phyloP scores from a whole-genome alignment of 2,888 invertebrate genomes.

The Sminthurinus aureus region DNA sequence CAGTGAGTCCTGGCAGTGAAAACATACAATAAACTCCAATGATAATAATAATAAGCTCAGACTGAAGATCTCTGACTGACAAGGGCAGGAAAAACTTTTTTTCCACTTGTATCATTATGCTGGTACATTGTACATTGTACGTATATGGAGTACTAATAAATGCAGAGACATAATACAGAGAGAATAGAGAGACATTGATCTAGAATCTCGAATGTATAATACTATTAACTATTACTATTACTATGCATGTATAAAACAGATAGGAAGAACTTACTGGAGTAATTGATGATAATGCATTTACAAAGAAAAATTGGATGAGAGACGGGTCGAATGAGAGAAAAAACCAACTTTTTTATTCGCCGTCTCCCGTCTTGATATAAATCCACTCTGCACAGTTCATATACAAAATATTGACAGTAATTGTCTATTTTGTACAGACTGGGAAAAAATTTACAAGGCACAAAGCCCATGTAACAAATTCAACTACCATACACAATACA shows the following conservation, averaged over 20 bases:
- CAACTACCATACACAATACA: too few relatives aligned
- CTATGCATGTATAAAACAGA: neutral
- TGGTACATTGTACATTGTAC: too few relatives aligned
- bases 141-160: too few relatives aligned
- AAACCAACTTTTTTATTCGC: neutral
- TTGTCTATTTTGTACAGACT: slow-evolving; percentile 15
- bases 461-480: too few relatives aligned
- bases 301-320: neutral
- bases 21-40: too few relatives aligned
- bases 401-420: slow-evolving; percentile 12
- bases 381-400: slow-evolving; percentile 7
- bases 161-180: neutral
- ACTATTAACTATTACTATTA: too few relatives aligned
- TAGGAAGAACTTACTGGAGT: neutral
- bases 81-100: too few relatives aligned
- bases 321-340: neutral
- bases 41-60: too few relatives aligned
- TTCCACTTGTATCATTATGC: too few relatives aligned
- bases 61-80: too few relatives aligned
- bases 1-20: too few relatives aligned
- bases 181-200: neutral
- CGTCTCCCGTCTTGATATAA: neutral
- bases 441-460: too few relatives aligned
- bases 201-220: neutral
- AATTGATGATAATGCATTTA: neutral